Conservation (phyloP, 2,888 invertebrate species). For the Acanthopleura granulata region DNA sequence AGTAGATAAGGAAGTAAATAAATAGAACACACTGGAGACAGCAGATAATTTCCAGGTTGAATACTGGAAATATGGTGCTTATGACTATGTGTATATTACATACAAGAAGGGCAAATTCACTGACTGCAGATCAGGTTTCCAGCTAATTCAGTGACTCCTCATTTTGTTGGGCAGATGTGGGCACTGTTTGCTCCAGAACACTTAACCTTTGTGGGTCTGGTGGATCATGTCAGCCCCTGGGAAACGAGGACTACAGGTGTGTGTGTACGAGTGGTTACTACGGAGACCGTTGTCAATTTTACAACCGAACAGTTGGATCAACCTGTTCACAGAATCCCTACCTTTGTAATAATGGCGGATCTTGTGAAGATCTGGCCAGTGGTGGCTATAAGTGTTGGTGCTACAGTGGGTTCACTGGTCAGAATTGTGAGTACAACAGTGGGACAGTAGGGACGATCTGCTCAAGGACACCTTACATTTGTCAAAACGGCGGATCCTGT, state of each 20-base stretch:
- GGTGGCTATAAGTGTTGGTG: neutral
- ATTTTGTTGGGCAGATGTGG: no score
- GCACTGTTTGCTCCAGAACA: no score
- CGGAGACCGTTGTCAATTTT: neutral
- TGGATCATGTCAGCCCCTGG: neutral
- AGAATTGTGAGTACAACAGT: neutral
- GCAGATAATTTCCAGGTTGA: no score
- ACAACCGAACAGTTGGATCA: neutral
- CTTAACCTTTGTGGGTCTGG: constrained; percentile 14
- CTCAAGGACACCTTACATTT: neutral
- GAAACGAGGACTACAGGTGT: neutral
- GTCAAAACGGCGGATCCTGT: constrained; percentile 5
- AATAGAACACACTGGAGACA: no score
- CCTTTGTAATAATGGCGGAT: neutral
- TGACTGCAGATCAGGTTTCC: no score
- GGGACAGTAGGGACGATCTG: no score
- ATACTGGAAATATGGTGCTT: no score
- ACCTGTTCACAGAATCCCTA: no score
- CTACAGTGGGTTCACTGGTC: neutral
- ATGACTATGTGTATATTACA: no score
- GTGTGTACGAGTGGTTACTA: constrained; percentile 7
- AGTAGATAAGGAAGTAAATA: no score
- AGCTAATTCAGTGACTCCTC: no score
- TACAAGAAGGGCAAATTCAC: no score
- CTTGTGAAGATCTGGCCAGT: neutral